These are phyloP conservation scores for Spodoptera frugiperda DNA, from an alignment of 1,140 invertebrate species.

Conservation along the genomic window DNA sequence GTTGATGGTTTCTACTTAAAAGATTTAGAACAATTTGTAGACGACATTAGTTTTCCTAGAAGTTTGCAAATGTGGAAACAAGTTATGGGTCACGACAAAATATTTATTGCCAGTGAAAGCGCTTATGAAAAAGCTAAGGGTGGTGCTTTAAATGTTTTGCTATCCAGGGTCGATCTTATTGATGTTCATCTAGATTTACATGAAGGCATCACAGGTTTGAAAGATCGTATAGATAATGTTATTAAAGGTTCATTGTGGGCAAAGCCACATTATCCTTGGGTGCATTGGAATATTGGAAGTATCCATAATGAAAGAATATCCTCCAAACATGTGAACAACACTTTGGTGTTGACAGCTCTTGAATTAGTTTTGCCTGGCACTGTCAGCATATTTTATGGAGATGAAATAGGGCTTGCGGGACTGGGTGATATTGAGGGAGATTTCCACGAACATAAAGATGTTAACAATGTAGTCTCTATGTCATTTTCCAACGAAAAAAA, in stretches of 20 bases:
- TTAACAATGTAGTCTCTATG: constrained; percentile 90
- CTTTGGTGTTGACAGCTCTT: constrained; percentile 88
- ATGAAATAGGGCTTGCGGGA: constrained; percentile 89
- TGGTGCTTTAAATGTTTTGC: constrained; percentile 82
- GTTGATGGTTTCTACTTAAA: constrained; percentile 94
- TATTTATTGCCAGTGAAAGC: constrained; percentile 89
- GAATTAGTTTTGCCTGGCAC: constrained; percentile 93
- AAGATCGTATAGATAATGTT: constrained; percentile 86
- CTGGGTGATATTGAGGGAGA: constrained; percentile 85
- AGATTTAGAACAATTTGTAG: constrained; percentile 87
- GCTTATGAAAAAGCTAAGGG: constrained; percentile 84
- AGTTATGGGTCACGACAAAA: constrained; percentile 87
- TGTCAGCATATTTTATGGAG: constrained; percentile 93
- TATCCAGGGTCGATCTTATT: constrained; percentile 89
- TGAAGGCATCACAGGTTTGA: constrained; percentile 87
- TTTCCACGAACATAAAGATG: constrained; percentile 87
- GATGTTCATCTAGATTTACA: constrained; percentile 89
- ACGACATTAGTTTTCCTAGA: constrained; percentile 80
- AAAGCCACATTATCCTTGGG: constrained; percentile 89
- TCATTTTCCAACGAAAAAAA: constrained; percentile 79
- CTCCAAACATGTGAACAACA: constrained; percentile 86
- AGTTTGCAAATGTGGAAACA: constrained; percentile 89
- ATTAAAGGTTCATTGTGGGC: constrained; percentile 87
- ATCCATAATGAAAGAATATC: constrained; percentile 88
- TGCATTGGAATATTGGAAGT: constrained; percentile 92